These are phyloP conservation scores for Drosophila oshimai DNA, from an alignment of 1,140 invertebrate species.

Conservation along the genomic window DNA sequence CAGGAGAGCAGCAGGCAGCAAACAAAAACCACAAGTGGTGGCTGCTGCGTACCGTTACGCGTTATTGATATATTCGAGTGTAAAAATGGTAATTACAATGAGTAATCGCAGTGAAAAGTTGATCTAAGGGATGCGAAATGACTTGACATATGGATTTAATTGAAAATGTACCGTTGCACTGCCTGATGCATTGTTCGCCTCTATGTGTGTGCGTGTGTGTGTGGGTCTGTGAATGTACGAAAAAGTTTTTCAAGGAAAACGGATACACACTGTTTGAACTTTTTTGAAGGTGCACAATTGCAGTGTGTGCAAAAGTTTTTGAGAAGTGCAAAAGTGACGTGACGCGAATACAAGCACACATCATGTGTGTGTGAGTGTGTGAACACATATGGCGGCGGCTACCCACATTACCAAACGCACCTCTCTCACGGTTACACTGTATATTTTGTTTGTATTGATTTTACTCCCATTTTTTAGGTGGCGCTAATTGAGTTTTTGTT, in stretches of 20 bases:
- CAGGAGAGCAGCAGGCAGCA: not conserved
- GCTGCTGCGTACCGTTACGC: not conserved
- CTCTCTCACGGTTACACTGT: not conserved
- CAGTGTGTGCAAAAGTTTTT: slow-evolving; percentile 27
- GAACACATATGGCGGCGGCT: slow-evolving; percentile 17
- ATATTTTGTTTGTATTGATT: slow-evolving; percentile 58
- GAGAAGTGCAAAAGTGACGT: slow-evolving; percentile 34
- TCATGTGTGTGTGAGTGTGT: not conserved
- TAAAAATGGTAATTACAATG: slow-evolving; percentile 22
- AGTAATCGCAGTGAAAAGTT: not conserved
- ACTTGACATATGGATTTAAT: slow-evolving; percentile 50
- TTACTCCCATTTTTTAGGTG: slow-evolving; percentile 48
- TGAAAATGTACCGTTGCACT: slow-evolving; percentile 48
- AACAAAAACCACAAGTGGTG: slow-evolving; percentile 28
- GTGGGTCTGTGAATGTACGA: slow-evolving; percentile 36
- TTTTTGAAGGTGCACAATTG: slow-evolving; percentile 68
- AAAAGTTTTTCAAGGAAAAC: slow-evolving; percentile 77
- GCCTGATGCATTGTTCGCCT: slow-evolving; percentile 40
- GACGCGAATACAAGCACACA: not conserved
- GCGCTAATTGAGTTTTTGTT: slow-evolving; percentile 67
- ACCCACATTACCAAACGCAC: slow-evolving; percentile 42
- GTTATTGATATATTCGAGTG: not conserved
- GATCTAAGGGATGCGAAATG: not conserved
- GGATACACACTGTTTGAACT: slow-evolving; percentile 75
- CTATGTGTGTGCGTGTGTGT: slow-evolving; percentile 14